Base-by-base conservation (phyloP, 1,140 invertebrate species). In the Dendrolimus punctatus region DNA sequence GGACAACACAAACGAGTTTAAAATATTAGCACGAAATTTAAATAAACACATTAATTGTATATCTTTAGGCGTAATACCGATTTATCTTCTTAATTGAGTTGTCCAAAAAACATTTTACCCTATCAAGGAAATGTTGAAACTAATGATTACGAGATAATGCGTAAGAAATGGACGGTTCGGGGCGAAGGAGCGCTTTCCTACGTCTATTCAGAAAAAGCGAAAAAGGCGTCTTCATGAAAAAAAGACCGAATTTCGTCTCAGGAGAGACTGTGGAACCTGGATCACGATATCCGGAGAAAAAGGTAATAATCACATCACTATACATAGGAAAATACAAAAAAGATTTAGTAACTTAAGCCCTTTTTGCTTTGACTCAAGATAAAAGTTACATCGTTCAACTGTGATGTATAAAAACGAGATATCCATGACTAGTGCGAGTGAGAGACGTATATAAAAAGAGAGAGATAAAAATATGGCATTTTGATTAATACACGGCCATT, bases 401-500 rank as follows among this genome's bases (percentile, higher is more conserved):
- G 53, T 46, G 49, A 50, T 23, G 58, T 58, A 59, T 54, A 66
- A 71, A 71, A 65, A 65, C 71, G 69, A 76, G 75, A 80, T 80
- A 79, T 78, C 78, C 71, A 66, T 78, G 79, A 80, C 77, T 76
- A 71, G 80, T 81, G 76, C 59, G 68, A 86, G 53, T 50, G 63
- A 68, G 72, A 77, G 55, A 62, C 60, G 51, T 49, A 56, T 53
- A 74, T 55, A 67, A 72, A 73, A 74, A 46, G 74, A 84, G 66
- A 50, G 81, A 71, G 81, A 87, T 53, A 67, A 72, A 68, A 64
- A 72, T 73, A 84, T 82, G 80, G 78, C 87, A 85, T 87, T 88
- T 88, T 88, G 87, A 88, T 88, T 87, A 88, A 88, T 88, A 80
- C 66, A 66, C 60, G 77, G 82, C 75, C 81, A 88, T 88, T 87